Percentiles rank a stretch among this genome's conserved stretches.
Evolutionary conservation across 1,140 invertebrate genomes (phyloP).

Genomic region (Bemisia tabaci): DNA sequence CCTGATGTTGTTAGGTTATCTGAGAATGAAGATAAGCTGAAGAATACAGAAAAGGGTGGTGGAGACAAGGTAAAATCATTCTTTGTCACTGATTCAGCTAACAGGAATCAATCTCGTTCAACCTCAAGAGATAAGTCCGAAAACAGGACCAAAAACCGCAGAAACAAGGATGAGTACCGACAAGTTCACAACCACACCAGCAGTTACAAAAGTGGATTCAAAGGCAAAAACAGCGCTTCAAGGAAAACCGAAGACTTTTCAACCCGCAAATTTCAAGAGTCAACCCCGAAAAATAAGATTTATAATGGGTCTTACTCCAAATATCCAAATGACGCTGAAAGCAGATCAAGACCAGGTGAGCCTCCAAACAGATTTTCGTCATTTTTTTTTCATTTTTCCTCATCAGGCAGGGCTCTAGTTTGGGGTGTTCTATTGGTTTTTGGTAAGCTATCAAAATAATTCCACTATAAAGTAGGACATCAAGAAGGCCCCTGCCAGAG

Average conservation of each 20-base stretch:
- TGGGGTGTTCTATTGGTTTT: too few relatives aligned
- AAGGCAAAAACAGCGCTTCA: constrained; percentile 7
- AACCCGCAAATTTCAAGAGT: constrained; percentile 15
- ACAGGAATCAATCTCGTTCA: constrained; percentile 1
- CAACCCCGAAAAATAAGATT: constrained; percentile 12
- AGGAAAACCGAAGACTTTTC: constrained; percentile 12
- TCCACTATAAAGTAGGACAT: too few relatives aligned
- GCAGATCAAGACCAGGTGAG: constrained; percentile 11
- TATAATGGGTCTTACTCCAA: constrained; percentile 10
- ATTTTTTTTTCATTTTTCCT: not conserved
- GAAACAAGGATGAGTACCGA: constrained; percentile 16
- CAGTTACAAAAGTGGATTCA: constrained; percentile 8
- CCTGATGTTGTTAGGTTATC: constrained; percentile 10
- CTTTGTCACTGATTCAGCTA: not conserved
- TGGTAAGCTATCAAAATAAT: too few relatives aligned
- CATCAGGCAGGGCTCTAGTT: not conserved
- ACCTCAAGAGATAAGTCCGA: constrained; percentile 7
- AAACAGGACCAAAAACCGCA: constrained; percentile 11
- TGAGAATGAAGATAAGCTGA: constrained; percentile 12
- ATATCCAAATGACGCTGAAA: constrained; percentile 8
- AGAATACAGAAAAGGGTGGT: constrained; percentile 8
- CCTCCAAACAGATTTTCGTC: not conserved
- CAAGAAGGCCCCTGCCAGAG: too few relatives aligned
- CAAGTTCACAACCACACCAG: constrained; percentile 8
- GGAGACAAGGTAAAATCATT: constrained; percentile 12